A percentile compares a stretch with the other conserved stretches of the same genome.
phyloP scores from a whole-genome alignment of 1,140 invertebrate species.

The Chionoecetes opilio region DNA sequence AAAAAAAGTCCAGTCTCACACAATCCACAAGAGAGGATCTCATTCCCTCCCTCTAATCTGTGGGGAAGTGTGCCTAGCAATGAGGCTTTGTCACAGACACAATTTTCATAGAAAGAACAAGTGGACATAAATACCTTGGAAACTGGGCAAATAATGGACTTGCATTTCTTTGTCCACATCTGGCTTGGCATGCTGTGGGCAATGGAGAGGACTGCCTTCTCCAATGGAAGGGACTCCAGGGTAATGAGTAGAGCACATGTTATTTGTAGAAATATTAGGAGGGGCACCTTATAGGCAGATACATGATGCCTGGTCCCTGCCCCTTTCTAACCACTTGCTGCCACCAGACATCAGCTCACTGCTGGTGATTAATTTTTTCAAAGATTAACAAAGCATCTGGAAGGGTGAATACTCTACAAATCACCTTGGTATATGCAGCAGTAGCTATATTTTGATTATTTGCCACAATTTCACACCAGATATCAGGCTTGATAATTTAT shows the following conservation, averaged over 20 bases:
- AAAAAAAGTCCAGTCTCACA: conserved; percentile 58
- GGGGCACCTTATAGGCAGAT: not conserved
- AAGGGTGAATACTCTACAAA: not conserved
- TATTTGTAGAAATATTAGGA: not conserved
- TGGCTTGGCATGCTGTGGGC: conserved; percentile 6
- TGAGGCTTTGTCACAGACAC: not conserved
- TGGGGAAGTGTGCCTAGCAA: conserved; percentile 25
- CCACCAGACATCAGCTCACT: not conserved
- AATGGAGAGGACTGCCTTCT: not conserved
- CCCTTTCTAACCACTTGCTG: not conserved
- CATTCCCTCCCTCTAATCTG: not conserved
- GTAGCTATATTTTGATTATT: conserved; percentile 67
- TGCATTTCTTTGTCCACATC: conserved; percentile 11
- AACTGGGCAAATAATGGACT: conserved; percentile 71
- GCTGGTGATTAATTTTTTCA: not conserved
- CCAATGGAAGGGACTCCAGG: not conserved
- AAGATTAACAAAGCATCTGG: not conserved
- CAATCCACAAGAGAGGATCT: conserved; percentile 54
- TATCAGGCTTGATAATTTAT: conserved; percentile 50
- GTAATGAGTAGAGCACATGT: not conserved
- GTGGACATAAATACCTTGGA: conserved; percentile 56
- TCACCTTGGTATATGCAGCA: not conserved
- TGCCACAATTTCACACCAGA: conserved; percentile 71
- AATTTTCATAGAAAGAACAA: conserved; percentile 47
- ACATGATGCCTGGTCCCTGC: not conserved